These are phyloP conservation scores for Chromoteleia sp. DNA, from an alignment of 2,888 invertebrate species.

Conservation along the genomic window DNA sequence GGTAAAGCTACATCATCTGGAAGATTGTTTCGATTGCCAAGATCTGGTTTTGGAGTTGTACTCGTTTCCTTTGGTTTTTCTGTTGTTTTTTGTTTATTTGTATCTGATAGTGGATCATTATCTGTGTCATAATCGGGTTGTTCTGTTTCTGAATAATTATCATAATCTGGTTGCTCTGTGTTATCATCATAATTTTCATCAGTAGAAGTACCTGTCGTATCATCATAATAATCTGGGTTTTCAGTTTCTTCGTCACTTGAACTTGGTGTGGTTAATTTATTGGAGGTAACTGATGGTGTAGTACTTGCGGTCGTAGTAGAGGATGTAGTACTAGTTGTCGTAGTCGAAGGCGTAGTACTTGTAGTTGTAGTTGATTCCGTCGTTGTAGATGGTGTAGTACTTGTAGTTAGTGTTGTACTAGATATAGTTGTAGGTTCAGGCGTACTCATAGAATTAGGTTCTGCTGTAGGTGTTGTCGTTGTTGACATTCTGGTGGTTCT, in stretches of 20 bases:
- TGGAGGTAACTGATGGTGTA: conserved; percentile 17
- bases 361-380: conserved; percentile 11
- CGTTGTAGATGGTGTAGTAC: conserved; percentile 12
- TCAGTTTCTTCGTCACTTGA: conserved; percentile 21
- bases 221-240: conserved; percentile 49
- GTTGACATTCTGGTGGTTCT: conserved; percentile 48
- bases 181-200: conserved; percentile 51
- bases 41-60: conserved; percentile 45
- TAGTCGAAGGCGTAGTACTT: conserved; percentile 26
- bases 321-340: conserved; percentile 11
- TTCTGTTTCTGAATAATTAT: conserved; percentile 47
- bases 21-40: conserved; percentile 38
- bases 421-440: background rate
- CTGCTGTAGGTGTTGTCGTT: conserved; percentile 1
- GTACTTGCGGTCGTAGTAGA: conserved; percentile 11
- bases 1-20: conserved; percentile 21
- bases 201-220: conserved; percentile 24
- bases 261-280: conserved; percentile 2
- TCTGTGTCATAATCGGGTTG: conserved; percentile 66
- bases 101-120: conserved; percentile 60
- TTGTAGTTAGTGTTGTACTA: conserved; percentile 13
- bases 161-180: conserved; percentile 49
- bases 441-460: conserved; percentile 4
- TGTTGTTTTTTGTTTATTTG: conserved; percentile 51
- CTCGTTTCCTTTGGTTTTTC: conserved; percentile 24